Conservation (phyloP, 2,888 invertebrate species). For the Drosophila leonis region DNA sequence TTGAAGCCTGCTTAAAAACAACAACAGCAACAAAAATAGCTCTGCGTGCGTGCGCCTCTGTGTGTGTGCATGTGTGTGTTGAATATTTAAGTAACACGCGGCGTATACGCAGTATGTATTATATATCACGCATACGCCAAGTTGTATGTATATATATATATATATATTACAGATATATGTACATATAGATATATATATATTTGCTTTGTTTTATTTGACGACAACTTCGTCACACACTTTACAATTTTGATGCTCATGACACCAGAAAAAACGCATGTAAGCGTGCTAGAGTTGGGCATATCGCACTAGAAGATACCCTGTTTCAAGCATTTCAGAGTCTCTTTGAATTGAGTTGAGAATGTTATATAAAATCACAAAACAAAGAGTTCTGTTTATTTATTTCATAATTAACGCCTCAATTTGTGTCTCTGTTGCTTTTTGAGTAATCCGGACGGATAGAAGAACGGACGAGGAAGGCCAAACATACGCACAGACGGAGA, state of each 20-base stretch:
- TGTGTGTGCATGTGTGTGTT: conserved; percentile 17
- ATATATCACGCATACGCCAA: conserved; percentile 42
- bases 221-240: conserved; percentile 63
- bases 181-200: background rate
- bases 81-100: conserved; percentile 52
- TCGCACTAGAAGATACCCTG: background rate
- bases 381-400: no score
- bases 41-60: conserved; percentile 1
- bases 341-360: background rate
- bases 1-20: conserved; percentile 42
- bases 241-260: conserved; percentile 16
- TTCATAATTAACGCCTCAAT: no score
- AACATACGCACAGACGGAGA: no score
- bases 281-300: no score
- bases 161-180: background rate
- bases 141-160: conserved; percentile 10
- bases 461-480: no score
- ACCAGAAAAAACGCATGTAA: conserved; percentile 3
- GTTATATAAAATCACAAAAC: background rate
- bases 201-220: conserved; percentile 35
- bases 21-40: conserved; percentile 9
- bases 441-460: no score
- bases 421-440: no score
- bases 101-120: conserved; percentile 52
- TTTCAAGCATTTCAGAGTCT: background rate